Evolutionary conservation across 2,888 invertebrate genomes (phyloP), one percentile per base, ranked within the genome.

Genomic region (Myathropa florea): DNA sequence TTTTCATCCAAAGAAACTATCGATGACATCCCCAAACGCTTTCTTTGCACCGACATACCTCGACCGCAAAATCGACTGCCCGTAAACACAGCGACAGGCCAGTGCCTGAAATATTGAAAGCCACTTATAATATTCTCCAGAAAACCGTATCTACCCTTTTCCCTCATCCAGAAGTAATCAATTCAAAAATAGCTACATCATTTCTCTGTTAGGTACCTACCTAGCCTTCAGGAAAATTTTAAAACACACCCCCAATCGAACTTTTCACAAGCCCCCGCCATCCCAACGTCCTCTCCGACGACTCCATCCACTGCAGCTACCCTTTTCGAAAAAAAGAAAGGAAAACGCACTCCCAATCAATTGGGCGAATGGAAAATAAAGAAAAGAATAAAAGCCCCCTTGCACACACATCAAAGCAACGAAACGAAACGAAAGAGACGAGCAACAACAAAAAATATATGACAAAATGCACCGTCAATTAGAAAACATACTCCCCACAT

Each of bases 241-340:
- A 77, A 85, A 86, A 86, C 86, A 86, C 86, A 79, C 86, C 86
- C 86, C 83, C 82, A 86, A 82, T 85, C 82, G 81, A 73, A 81
- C 73, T 78, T 73, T 67, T 68, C 36, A 18, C n/a, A 24, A 30
- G 21, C 65, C 71, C 61, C 81, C 28, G 24, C 57, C 14, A 9
- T 0, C 28, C 7, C 28, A 30, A 30, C 30, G 18, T 18, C n/a
- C 18, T 4, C n/a, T 46, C 39, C 6, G 1, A 46, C 46, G 6
- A n/a, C 18, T 18, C 18, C 18, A 18, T 18, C 46, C 0, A n/a
- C 39, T 46, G 23, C 70, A 68, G 6, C 72, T 57, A 70, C 64
- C 63, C 67, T 70, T 28, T 33, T 46, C 18, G 39, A 23, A 55
- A 23, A 10, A 55, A 55, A 77, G 28, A 39, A 64, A 26, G 26